These are phyloP conservation scores for Apostichopus japonicus DNA, from an alignment of 35 echinoderm and acorn worm genomes.

Conservation along the genomic window DNA sequence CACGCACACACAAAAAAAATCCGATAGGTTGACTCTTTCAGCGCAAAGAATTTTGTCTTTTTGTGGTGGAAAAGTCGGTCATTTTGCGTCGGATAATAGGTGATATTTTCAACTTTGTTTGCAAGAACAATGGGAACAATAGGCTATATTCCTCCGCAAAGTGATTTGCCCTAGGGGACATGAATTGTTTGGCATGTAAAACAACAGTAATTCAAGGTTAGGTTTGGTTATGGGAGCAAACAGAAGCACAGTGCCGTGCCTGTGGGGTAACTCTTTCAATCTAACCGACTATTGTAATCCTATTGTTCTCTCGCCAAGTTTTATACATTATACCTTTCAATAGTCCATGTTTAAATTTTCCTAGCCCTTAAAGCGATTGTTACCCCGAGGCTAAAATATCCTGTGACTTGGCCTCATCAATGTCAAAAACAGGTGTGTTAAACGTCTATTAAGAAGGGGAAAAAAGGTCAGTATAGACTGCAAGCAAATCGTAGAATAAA, in stretches of 20 bases:
- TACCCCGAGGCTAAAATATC: slow-evolving; percentile 23
- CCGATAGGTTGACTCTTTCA: slow-evolving; percentile 45
- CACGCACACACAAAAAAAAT: background rate
- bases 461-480: background rate
- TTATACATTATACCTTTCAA: slow-evolving; percentile 54
- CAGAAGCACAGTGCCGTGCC: slow-evolving; percentile 55
- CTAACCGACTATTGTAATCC: slow-evolving; percentile 59
- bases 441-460: background rate
- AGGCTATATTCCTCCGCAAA: slow-evolving; percentile 54
- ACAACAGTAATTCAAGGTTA: slow-evolving; percentile 62
- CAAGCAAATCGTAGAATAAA: background rate
- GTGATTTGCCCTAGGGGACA: slow-evolving; percentile 57
- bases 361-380: slow-evolving; percentile 36
- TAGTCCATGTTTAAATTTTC: slow-evolving; percentile 44
- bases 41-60: slow-evolving; percentile 54
- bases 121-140: slow-evolving; percentile 48
- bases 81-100: slow-evolving; percentile 54
- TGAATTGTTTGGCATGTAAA: slow-evolving; percentile 56
- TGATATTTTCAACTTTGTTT: slow-evolving; percentile 63
- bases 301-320: slow-evolving; percentile 41
- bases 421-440: slow-evolving; percentile 32
- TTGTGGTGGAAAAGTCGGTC: slow-evolving; percentile 52
- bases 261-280: slow-evolving; percentile 49
- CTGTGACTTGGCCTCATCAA: slow-evolving; percentile 39
- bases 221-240: slow-evolving; percentile 64